Base-by-base conservation (phyloP, 2,797 vertebrate genomes). In the Lophotriccus pileatus region DNA sequence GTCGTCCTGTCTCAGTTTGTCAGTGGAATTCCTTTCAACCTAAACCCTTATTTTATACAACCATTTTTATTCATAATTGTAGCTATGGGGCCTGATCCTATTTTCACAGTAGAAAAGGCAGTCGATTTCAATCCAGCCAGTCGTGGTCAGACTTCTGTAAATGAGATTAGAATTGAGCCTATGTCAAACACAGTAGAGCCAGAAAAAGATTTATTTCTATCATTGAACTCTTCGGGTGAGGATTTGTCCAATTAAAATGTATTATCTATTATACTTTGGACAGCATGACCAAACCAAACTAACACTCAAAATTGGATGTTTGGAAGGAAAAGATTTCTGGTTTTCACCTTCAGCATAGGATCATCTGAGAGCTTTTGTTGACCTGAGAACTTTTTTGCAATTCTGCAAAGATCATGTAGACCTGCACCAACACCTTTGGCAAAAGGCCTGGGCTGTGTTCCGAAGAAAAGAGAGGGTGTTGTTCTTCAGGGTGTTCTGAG, bases 121-220 rank as follows among this genome's bases (percentile, higher is more conserved):
- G 85, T 96, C 23, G 2, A 89, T 96, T 94, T 89, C 89, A 81
- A 73, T 95, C 64, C 53, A 91, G 66, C 24, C 63, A 78, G 76
- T 93, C 3, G 2, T 92, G 73, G 90, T 91, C 91, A 94, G 84
- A 59, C 39, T 89, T 93, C 59, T 81, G 73, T 63, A 96, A 96
- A 95, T 92, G 76, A 91, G 92, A 96, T 96, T 92, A 96, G 87
- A 94, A 96, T 93, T 95, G 94, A 96, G 82, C 73, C 84, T 89
- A 50, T 85, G 92, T 89, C 92, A 92, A 93, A 93, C 84, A 97
- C 14, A 72, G 46, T 12, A 81, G 66, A 91, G 87, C 72, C 91
- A 89, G 84, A 64, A 92, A 87, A 92, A 93, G 87, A 93, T 92
- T 94, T 93, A 90, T 95, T 91, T 91, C 49, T 90, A 47, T 83